phyloP scores from a whole-genome alignment of 2,113 vertebrate genomes.

The Aythya baeri region DNA sequence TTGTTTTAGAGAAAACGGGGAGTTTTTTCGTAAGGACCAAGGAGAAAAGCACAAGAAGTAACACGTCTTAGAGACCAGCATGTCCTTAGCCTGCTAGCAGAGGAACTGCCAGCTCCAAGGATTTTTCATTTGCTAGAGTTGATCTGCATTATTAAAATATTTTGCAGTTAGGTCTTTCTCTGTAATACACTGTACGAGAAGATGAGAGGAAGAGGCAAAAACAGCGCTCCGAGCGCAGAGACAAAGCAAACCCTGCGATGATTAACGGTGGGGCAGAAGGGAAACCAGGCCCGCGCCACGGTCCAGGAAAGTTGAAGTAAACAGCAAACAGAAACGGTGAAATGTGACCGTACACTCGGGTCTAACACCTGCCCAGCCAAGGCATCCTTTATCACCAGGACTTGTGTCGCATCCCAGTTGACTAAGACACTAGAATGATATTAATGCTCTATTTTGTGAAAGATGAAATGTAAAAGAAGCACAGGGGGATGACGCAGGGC shows the following conservation, averaged over 20 bases:
- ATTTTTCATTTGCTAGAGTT: background rate
- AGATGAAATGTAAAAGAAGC: no score
- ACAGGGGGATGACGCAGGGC: background rate
- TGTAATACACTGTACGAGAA: accelerated
- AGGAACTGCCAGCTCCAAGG: background rate
- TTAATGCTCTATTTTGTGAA: background rate
- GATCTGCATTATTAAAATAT: accelerated
- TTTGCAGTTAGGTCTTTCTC: no score
- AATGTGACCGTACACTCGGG: accelerated
- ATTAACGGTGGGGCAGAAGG: no score
- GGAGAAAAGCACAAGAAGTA: background rate
- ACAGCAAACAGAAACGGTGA: background rate
- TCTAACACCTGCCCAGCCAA: background rate
- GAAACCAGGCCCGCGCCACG: accelerated
- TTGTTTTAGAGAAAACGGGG: background rate
- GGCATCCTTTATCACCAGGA: background rate
- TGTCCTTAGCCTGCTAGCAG: accelerated
- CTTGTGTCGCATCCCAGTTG: accelerated
- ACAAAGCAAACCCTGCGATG: background rate
- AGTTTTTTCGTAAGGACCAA: background rate
- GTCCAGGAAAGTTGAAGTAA: background rate
- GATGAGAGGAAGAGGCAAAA: background rate
- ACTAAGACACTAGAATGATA: accelerated
- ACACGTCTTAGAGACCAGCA: accelerated
- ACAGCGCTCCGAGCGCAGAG: background rate